phyloP scores from a whole-genome alignment of 2,888 invertebrate species.

The Tetheella fluctuosa region DNA sequence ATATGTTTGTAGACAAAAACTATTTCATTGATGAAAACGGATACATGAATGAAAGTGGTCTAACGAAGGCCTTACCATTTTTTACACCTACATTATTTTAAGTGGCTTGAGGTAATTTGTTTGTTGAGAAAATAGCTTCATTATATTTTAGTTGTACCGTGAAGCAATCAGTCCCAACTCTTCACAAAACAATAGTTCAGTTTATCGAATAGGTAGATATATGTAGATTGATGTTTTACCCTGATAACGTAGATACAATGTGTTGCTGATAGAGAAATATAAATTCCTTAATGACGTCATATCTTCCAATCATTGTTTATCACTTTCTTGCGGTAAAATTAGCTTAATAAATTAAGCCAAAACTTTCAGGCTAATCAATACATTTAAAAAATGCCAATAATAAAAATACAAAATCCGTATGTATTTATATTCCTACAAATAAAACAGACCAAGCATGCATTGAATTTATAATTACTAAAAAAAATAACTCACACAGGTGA shows the following conservation, averaged over 20 bases:
- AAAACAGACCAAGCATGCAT: no score
- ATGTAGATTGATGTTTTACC: background rate
- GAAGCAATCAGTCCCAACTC: background rate
- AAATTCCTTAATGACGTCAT: background rate
- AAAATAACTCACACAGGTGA: no score
- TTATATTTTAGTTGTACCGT: background rate
- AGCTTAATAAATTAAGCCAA: background rate
- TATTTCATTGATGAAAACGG: slow-evolving; percentile 18
- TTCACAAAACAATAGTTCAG: background rate
- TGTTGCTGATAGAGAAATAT: background rate
- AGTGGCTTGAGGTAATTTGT: background rate
- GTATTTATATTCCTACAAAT: no score
- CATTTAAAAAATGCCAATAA: no score
- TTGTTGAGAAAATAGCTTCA: background rate
- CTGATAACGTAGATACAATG: background rate
- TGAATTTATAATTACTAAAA: no score
- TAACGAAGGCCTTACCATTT: slow-evolving; percentile 13
- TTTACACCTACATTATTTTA: no score
- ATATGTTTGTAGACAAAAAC: slow-evolving; percentile 1
- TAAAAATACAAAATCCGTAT: no score
- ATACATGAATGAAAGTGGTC: slow-evolving; percentile 38
- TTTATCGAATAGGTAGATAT: background rate
- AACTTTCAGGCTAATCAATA: no score
- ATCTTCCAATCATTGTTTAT: background rate
- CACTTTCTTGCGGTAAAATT: background rate